Percentiles rank a stretch among this genome's conserved stretches.
Evolutionary conservation across 2,888 invertebrate species (phyloP).

Genomic region (Phorcus lineatus): DNA sequence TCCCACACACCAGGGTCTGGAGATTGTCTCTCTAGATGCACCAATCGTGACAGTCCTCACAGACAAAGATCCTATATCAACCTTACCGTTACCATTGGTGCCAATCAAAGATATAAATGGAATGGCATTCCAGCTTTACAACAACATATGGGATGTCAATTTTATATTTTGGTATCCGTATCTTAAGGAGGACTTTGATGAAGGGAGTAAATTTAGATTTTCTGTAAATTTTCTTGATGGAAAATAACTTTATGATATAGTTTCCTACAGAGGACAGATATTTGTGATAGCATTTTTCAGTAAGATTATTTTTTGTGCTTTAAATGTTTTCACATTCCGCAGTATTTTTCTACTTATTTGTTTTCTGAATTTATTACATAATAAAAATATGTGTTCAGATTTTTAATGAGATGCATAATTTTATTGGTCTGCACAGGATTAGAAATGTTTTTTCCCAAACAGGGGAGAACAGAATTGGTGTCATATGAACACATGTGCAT

Average conservation of each 20-base stretch:
- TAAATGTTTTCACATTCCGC: too few species aligned
- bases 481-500: too few species aligned
- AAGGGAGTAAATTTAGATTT: slow-evolving; percentile 51
- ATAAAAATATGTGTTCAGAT: too few species aligned
- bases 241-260: neutral
- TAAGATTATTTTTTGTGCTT: too few species aligned
- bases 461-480: too few species aligned
- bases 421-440: too few species aligned
- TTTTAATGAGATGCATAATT: too few species aligned
- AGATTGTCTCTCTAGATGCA: slow-evolving; percentile 55
- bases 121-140: slow-evolving; percentile 66
- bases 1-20: slow-evolving; percentile 37
- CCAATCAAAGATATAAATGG: slow-evolving; percentile 57
- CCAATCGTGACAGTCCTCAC: slow-evolving; percentile 58
- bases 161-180: slow-evolving; percentile 73
- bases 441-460: too few species aligned
- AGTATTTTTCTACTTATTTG: too few species aligned
- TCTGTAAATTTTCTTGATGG: slow-evolving; percentile 39
- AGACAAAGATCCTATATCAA: slow-evolving; percentile 45
- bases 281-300: too few species aligned
- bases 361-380: too few species aligned
- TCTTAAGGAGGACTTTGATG: slow-evolving; percentile 44
- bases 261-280: too few species aligned
- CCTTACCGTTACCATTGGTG: slow-evolving; percentile 57
- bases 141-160: slow-evolving; percentile 72